A percentile compares a stretch with the other conserved stretches of the same genome.
Evolutionary conservation across 2,113 vertebrate genomes (phyloP).

Genomic region (Platysternon megacephalum): DNA sequence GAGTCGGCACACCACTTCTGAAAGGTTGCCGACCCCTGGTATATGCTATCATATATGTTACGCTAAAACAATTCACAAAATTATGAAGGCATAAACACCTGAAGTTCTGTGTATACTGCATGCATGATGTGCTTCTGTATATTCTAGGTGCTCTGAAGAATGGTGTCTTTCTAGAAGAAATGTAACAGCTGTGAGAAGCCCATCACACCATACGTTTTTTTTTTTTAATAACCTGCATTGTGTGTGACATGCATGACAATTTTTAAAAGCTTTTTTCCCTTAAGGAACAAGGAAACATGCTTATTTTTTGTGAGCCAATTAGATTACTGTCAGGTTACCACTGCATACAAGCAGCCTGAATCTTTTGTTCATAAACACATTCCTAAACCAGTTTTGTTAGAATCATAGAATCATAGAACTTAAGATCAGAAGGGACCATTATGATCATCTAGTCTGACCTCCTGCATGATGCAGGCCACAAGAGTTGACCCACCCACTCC

Average conservation of each 20-base stretch:
- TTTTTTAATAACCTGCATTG: neutral
- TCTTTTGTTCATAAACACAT: neutral
- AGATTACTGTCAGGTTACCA: neutral
- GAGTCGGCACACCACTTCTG: too few relatives aligned
- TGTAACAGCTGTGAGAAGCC: neutral
- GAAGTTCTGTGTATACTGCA: accelerated
- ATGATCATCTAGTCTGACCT: too few relatives aligned
- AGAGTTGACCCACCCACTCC: too few relatives aligned
- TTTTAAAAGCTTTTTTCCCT: neutral
- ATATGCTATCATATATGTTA: neutral
- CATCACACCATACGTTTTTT: neutral
- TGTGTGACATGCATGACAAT: neutral
- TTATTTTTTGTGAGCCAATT: neutral
- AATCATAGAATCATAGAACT: too few relatives aligned
- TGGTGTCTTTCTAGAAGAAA: neutral
- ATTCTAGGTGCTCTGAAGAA: neutral
- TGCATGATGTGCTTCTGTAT: neutral
- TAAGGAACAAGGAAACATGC: neutral
- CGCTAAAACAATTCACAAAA: neutral
- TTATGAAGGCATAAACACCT: neutral
- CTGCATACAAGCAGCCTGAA: neutral
- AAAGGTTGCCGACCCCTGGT: too few relatives aligned
- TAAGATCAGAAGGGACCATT: too few relatives aligned
- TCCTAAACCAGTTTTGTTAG: neutral
- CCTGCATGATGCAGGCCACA: too few relatives aligned